Evolutionary conservation across 2,113 vertebrate species (phyloP).

Genomic region (Lota lota): DNA sequence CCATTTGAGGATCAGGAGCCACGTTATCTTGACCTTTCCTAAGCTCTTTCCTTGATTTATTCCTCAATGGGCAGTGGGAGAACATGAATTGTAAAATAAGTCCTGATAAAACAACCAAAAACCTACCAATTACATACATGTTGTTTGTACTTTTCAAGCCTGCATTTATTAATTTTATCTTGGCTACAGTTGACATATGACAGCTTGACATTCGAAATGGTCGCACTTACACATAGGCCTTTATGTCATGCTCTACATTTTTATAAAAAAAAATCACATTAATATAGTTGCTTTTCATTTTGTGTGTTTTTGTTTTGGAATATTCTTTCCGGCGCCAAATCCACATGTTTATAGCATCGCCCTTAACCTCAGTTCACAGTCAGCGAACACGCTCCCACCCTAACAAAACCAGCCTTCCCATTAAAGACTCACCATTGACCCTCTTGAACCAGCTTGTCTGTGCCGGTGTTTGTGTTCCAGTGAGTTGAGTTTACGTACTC

Average conservation of each 20-base stretch:
- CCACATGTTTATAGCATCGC: not conserved
- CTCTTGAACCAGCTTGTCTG: constrained; percentile 17
- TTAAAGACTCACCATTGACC: constrained; percentile 1
- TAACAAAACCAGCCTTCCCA: not conserved
- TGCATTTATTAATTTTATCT: too few relatives aligned
- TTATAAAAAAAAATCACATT: not conserved
- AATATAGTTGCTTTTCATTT: not conserved
- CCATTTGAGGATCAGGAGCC: not conserved
- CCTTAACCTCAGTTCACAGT: constrained; percentile 13
- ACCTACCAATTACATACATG: too few relatives aligned
- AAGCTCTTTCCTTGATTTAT: not conserved
- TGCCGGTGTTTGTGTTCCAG: constrained; percentile 27
- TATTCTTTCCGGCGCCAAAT: not conserved
- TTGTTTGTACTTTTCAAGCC: too few relatives aligned
- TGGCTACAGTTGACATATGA: too few relatives aligned
- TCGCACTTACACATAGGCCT: too few relatives aligned
- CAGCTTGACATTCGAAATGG: too few relatives aligned
- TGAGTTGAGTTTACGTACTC: constrained; percentile 21
- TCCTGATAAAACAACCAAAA: too few relatives aligned
- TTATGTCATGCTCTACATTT: too few relatives aligned
- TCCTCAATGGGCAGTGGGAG: too few relatives aligned
- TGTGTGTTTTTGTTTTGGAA: not conserved
- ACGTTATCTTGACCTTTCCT: not conserved
- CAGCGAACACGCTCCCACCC: constrained; percentile 1
- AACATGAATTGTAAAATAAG: too few relatives aligned